Base-by-base conservation (phyloP, 2,888 invertebrate species). In the Choreutis nemorana region DNA sequence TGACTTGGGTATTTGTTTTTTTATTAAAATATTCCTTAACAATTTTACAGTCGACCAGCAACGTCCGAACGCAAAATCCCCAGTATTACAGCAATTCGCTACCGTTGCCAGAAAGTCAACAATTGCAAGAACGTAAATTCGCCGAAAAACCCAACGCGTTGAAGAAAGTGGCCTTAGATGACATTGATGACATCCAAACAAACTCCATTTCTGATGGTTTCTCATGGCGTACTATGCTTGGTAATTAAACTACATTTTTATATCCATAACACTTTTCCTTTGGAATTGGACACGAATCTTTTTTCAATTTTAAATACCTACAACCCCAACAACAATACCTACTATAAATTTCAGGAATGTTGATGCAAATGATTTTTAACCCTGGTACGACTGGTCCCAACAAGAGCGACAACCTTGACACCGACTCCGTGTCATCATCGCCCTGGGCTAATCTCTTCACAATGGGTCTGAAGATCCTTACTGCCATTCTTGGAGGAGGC, bases 391-490 rank as follows among this genome's bases (percentile, higher is more conserved):
- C 80, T 23, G 88, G 91, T 35, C 91, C 92, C 15, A 90, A 87
- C 55, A 93, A 93, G 67, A 92, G 92, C 34, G 92, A 93, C 55
- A 84, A 80, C 53, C 60, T 86, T 16, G 89, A 90, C 51, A 83
- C 86, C 34, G 86, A 85, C 37, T 81, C 85, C 8, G 82, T 83
- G 5, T 83, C 88, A 0, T 81, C 87, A 18, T 93, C 93, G 11
- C 91, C 93, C 11, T 94, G 94, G 94, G 88, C 93, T 24, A 91
- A 92, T 67, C 81, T 94, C 13, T 79, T 94, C 28, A 87, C 92
- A 4, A 88, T 94, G 60, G 94, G 94, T 28, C 81, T 94, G 31
- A 90, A 91, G 68, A 89, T 94, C 50, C 81, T 94, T 38, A 90
- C 91, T 14, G 90, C 91, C 20, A 81, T 94, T 44, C 80, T 94